phyloP scores from a whole-genome alignment of 2,113 vertebrate genomes.

The Nipponia nippon region DNA sequence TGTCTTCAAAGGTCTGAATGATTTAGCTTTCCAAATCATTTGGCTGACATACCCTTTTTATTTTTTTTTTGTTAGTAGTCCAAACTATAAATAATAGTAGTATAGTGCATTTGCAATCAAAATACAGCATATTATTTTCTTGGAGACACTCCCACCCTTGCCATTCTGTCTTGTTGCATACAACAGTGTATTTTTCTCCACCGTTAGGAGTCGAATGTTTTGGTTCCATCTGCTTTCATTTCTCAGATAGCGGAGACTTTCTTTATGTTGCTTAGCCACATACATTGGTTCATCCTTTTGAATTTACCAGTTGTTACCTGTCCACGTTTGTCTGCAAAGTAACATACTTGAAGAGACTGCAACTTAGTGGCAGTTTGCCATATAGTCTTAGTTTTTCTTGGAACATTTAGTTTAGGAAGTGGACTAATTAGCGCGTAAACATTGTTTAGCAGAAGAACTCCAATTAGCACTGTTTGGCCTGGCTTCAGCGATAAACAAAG shows the following conservation, averaged over 20 bases:
- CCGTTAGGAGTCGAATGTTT: not conserved
- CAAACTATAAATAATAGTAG: not conserved
- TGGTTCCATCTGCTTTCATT: not conserved
- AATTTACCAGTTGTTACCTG: conserved; percentile 1
- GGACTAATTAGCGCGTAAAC: conserved; percentile 84
- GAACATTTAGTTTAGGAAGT: conserved; percentile 86
- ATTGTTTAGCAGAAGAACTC: conserved; percentile 73
- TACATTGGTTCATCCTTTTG: not conserved
- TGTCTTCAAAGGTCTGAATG: not conserved
- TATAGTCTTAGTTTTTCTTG: conserved; percentile 76
- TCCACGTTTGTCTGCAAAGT: not conserved
- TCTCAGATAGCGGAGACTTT: not conserved
- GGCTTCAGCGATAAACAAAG: conserved; percentile 66
- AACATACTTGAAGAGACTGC: not conserved
- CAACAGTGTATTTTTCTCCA: not conserved
- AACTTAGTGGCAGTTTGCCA: conserved; percentile 74
- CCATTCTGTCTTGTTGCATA: fast-evolving
- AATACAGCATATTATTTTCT: not conserved
- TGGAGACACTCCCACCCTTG: not conserved
- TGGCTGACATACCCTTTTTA: not conserved
- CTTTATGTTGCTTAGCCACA: not conserved
- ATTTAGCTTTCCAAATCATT: not conserved
- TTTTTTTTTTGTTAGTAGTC: not conserved
- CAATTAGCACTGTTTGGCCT: conserved; percentile 77
- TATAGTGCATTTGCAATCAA: not conserved